Percentiles rank a stretch among this genome's conserved stretches.
phyloP scores from a whole-genome alignment of 2,888 invertebrate species.

The Machimus atricapillus region DNA sequence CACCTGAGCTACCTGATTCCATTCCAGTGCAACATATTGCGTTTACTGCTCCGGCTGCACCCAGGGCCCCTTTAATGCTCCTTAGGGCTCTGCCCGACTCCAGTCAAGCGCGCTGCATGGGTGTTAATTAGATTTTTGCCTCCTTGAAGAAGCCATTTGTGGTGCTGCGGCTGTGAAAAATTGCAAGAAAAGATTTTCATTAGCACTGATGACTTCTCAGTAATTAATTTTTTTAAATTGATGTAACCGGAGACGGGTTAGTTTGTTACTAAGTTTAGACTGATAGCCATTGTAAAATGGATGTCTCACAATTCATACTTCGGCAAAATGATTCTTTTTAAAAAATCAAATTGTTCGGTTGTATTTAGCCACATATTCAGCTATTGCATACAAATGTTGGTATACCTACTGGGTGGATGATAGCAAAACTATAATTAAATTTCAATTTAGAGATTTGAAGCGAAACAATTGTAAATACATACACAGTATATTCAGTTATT shows the following conservation, averaged over 20 bases:
- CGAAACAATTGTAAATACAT: no score
- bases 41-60: neutral
- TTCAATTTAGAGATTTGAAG: neutral
- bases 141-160: neutral
- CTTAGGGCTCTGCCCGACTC: neutral
- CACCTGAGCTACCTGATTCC: slow-evolving; percentile 28
- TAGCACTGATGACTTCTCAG: slow-evolving; percentile 17
- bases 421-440: neutral
- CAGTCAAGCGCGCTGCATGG: neutral
- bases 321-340: neutral
- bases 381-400: neutral
- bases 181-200: slow-evolving; percentile 14
- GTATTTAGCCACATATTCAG: neutral
- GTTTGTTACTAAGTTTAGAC: neutral
- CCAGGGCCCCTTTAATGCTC: neutral
- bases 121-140: slow-evolving; percentile 23
- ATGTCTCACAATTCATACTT: neutral
- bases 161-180: neutral
- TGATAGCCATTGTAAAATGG: neutral
- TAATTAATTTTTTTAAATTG: slow-evolving; percentile 20
- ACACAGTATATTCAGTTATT: no score
- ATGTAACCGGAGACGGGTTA: neutral
- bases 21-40: neutral
- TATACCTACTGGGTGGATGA: neutral
- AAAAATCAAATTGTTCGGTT: neutral